Evolutionary conservation across 2,113 vertebrate genomes (phyloP).

Genomic region (Coptodon rendalli): DNA sequence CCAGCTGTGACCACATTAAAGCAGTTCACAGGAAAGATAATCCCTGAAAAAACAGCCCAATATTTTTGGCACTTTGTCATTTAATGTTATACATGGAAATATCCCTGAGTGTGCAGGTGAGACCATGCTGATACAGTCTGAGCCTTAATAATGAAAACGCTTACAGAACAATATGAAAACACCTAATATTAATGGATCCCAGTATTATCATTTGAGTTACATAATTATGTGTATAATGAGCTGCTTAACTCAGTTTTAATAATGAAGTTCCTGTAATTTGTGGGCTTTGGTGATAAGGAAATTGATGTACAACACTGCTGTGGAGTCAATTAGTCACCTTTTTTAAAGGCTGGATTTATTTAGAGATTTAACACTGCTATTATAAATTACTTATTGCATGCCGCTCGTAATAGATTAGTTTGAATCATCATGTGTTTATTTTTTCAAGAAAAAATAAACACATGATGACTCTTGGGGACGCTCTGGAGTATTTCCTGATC

Average conservation of each 20-base stretch:
- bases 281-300: background rate
- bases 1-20: conserved; percentile 7
- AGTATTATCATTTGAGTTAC: background rate
- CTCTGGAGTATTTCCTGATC: background rate
- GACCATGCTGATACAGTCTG: background rate
- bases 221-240: background rate
- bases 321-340: background rate
- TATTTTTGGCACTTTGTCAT: background rate
- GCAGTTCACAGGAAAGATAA: background rate
- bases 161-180: background rate
- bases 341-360: background rate
- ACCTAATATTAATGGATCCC: background rate
- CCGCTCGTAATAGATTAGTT: background rate
- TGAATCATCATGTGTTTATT: background rate
- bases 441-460: background rate
- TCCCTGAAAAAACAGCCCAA: background rate
- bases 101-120: background rate
- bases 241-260: background rate
- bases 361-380: background rate
- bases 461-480: background rate
- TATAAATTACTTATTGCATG: background rate
- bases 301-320: background rate
- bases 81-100: background rate
- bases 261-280: background rate
- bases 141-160: background rate